phyloP scores from a whole-genome alignment of 1,140 invertebrate species.

The Argopecten irradians region DNA sequence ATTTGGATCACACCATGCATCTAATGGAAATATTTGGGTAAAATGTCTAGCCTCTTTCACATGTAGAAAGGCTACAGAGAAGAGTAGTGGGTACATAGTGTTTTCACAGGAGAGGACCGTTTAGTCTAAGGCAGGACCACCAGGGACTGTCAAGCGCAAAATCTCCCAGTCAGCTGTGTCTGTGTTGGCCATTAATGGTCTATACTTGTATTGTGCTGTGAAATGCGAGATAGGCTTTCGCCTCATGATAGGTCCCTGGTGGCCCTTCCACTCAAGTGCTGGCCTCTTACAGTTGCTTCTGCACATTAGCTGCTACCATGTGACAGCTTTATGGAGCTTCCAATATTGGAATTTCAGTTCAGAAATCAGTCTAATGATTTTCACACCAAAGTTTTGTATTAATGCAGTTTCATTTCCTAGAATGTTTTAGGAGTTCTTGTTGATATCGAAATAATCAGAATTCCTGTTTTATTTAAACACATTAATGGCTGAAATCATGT shows the following conservation, averaged over 20 bases:
- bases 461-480: too few species aligned
- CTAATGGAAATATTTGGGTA: too few species aligned
- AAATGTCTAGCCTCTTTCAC: neutral
- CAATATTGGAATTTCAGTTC: neutral
- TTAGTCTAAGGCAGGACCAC: neutral
- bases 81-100: too few species aligned
- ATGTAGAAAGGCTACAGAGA: neutral
- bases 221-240: neutral
- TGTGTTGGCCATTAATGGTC: neutral
- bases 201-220: constrained; percentile 10
- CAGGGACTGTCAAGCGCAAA: neutral
- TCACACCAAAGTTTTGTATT: neutral
- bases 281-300: constrained; percentile 14
- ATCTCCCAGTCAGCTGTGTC: neutral
- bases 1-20: neutral
- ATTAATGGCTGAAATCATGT: too few species aligned
- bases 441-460: neutral
- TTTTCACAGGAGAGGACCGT: neutral
- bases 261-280: neutral
- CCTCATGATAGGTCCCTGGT: neutral
- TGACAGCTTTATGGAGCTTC: neutral
- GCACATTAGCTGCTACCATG: neutral
- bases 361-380: neutral
- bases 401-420: neutral
- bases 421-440: neutral